Evolutionary conservation across 2,888 invertebrate species (phyloP).

Genomic region (Troglohyphantes excavatus): DNA sequence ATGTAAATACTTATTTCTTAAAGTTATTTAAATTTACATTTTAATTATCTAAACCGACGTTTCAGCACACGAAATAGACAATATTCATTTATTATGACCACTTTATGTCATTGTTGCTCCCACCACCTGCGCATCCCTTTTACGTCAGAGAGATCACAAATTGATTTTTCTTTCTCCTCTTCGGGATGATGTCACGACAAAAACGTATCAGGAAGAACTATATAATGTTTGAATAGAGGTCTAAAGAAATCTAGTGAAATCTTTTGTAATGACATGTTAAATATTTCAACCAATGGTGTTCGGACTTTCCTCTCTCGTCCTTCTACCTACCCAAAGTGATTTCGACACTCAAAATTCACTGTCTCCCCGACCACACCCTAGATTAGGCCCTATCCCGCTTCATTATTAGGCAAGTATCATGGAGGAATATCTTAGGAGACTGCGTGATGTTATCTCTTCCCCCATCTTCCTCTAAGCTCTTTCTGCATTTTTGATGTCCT

Average conservation of each 20-base stretch:
- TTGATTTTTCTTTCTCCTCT: neutral
- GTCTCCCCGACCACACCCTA: conserved; percentile 63
- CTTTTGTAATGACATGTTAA: conserved; percentile 73
- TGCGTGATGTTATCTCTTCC: conserved; percentile 22
- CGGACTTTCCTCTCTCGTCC: neutral
- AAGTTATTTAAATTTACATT: neutral
- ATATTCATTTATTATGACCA: too few species aligned
- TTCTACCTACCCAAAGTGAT: neutral
- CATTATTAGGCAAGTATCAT: conserved; percentile 64
- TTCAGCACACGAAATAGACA: too few species aligned
- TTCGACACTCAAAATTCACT: conserved; percentile 28
- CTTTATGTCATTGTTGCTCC: neutral
- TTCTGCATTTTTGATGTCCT: conserved; percentile 17
- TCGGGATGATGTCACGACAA: conserved; percentile 49
- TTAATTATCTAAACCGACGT: too few species aligned
- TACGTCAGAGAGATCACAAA: neutral
- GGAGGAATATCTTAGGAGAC: conserved; percentile 35
- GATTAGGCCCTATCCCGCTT: conserved; percentile 59
- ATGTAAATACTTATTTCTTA: too few species aligned
- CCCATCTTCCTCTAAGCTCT: neutral
- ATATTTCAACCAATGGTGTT: conserved; percentile 66
- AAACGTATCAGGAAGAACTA: conserved; percentile 53
- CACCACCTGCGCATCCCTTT: conserved; percentile 14
- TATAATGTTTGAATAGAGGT: conserved; percentile 17
- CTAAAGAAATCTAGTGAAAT: neutral